Base-by-base conservation (phyloP, 2,797 vertebrate genomes). In the Pelochelys cantorii region DNA sequence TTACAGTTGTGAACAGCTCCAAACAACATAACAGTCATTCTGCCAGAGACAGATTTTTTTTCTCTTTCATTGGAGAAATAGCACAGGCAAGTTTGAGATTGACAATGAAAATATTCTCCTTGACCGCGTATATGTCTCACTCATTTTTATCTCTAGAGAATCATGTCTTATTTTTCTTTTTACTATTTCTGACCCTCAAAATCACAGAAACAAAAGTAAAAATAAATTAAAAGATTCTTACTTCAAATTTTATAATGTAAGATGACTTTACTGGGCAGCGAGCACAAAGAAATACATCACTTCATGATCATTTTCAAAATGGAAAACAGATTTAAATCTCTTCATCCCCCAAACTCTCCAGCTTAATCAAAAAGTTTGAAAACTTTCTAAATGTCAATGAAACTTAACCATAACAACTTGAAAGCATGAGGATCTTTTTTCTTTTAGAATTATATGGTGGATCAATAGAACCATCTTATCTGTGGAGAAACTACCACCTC, bases 231-330 rank as follows among this genome's bases (percentile, higher is more conserved):
- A 48, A 48, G 42, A 48, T 48, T 54, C 85, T 62, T 56, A 8
- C 90, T 92, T 88, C 84, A 87, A 59, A 37, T 71, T 85, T 93
- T 92, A 85, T 95, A 87, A 52, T 84, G 31, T 90, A 84, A 90
- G 81, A 18, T 82, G 77, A 54, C 90, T 91, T 96, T 84, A 81
- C 68, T 90, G 52, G 29, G 57, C 82, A 84, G 86, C 15, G 0
- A 75, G n/a, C n/a, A 68, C 62, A 68, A 95, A 94, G 91, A 88
- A 11, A 88, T 42, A 92, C 81, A 86, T 57, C 57, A 82, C 93
- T 94, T 94, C 93, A 88, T 83, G 31, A 84, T 89, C 75, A 48
- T 75, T 75, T 75, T 75, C 55, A 79, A 31, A 93, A 68, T n/a
- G 31, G 62, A 68, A 68, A 68, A 15, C 62, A 68, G 34, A 68